Percentiles rank a stretch among this genome's conserved stretches.
Conservation (phyloP, 2,113 vertebrate species). For the Montifringilla adamsi region DNA sequence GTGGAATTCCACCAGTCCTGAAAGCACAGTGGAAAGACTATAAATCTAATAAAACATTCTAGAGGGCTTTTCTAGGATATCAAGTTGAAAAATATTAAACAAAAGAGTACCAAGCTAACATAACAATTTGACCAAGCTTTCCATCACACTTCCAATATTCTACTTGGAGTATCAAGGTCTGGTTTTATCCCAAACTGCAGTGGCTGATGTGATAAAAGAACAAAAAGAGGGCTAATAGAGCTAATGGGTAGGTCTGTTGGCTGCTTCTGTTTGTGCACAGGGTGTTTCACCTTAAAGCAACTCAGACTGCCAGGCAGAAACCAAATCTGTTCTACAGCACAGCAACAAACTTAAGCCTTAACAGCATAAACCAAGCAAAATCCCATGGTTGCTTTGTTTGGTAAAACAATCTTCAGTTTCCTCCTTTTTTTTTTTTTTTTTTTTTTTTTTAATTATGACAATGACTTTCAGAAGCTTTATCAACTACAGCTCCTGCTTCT, state of each 20-base stretch:
- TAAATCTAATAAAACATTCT: not conserved
- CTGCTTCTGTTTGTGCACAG: not conserved
- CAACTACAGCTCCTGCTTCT: not conserved
- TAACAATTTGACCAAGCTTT: not conserved
- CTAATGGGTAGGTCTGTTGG: not conserved
- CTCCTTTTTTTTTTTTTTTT: not conserved
- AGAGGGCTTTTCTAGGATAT: not conserved
- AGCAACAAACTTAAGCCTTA: not conserved
- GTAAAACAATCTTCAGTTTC: not conserved
- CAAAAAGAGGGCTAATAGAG: not conserved
- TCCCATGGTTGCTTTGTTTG: not conserved
- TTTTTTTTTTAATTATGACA: not conserved
- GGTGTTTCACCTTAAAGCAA: not conserved
- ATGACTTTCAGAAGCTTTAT: not conserved
- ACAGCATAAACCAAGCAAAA: not conserved
- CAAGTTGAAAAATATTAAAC: not conserved
- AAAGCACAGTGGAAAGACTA: not conserved
- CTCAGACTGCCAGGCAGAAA: not conserved
- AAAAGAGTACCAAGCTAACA: not conserved
- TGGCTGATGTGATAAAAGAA: not conserved
- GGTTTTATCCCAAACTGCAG: not conserved
- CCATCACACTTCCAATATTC: not conserved
- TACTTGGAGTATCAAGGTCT: not conserved
- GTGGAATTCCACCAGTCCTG: slow-evolving; percentile 90
- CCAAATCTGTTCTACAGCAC: not conserved